These are phyloP conservation scores for Protonemura montana DNA, from an alignment of 2,888 invertebrate species.

Conservation along the genomic window DNA sequence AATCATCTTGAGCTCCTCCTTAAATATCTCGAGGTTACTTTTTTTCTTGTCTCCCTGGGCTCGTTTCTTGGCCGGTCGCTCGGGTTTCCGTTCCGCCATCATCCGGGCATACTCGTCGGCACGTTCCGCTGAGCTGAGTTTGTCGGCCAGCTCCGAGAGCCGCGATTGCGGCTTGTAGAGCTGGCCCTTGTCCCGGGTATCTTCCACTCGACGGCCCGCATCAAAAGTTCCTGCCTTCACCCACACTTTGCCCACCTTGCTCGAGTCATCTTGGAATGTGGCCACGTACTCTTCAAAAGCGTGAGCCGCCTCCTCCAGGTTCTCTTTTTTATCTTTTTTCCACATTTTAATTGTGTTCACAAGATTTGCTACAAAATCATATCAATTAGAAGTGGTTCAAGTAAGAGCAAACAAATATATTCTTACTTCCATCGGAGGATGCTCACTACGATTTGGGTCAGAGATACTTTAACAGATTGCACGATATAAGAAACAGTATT, in stretches of 20 bases:
- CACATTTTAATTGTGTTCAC: slow-evolving; percentile 46
- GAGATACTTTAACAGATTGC: too few relatives aligned
- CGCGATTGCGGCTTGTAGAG: slow-evolving; percentile 91
- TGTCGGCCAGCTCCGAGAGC: slow-evolving; percentile 68
- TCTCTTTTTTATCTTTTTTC: slow-evolving; percentile 74
- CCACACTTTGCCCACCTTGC: slow-evolving; percentile 88
- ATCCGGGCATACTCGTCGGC: slow-evolving; percentile 74
- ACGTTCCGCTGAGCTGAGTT: slow-evolving; percentile 68
- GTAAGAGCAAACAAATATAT: too few relatives aligned
- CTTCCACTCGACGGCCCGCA: slow-evolving; percentile 91
- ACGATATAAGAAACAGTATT: too few relatives aligned
- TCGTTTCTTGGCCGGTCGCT: slow-evolving; percentile 60
- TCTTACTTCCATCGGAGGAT: too few relatives aligned
- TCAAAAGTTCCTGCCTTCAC: slow-evolving; percentile 98
- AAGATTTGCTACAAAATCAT: neutral
- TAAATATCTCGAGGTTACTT: slow-evolving; percentile 96
- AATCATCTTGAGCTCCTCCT: slow-evolving; percentile 97
- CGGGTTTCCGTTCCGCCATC: slow-evolving; percentile 71
- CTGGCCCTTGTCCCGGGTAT: slow-evolving; percentile 87
- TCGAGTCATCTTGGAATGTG: slow-evolving; percentile 90
- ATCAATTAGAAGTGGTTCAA: slow-evolving; percentile 37
- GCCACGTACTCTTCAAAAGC: slow-evolving; percentile 98
- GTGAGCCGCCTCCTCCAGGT: slow-evolving; percentile 91
- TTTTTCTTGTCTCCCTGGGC: slow-evolving; percentile 72
- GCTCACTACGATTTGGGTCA: too few relatives aligned